These are phyloP conservation scores for Stenodema calcarata DNA, from an alignment of 2,888 invertebrate genomes.

Conservation along the genomic window DNA sequence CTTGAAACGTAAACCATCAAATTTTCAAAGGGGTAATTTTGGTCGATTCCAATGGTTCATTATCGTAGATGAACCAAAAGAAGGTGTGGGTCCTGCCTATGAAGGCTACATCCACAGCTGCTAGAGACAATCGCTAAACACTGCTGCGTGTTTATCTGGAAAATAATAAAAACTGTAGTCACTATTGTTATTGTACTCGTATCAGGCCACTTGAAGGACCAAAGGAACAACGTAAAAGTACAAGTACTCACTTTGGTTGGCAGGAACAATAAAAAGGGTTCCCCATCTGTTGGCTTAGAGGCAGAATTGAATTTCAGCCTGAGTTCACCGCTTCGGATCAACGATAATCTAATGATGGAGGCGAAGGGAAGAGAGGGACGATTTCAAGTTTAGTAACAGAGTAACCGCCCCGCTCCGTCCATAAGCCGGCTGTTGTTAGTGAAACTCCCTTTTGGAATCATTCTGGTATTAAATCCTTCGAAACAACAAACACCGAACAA, in stretches of 20 bases:
- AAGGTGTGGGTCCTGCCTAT: too few species aligned
- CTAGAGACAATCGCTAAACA: too few species aligned
- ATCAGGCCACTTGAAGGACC: background rate
- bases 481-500: background rate
- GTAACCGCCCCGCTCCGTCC: background rate
- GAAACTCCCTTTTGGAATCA: constrained; percentile 1
- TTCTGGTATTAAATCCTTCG: constrained; percentile 24
- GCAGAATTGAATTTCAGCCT: constrained; percentile 35
- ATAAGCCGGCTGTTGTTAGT: background rate
- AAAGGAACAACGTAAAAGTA: background rate
- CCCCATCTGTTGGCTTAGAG: constrained; percentile 7
- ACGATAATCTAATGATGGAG: constrained; percentile 14
- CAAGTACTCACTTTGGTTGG: background rate
- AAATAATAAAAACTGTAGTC: background rate
- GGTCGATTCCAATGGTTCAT: too few species aligned
- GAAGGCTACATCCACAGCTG: too few species aligned
- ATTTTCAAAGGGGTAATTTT: too few species aligned
- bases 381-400: background rate
- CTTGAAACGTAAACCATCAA: too few species aligned
- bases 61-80: too few species aligned
- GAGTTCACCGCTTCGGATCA: constrained; percentile 31
- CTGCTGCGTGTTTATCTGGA: background rate
- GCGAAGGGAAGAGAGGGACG: background rate
- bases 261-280: background rate
- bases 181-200: background rate